Percentiles rank a stretch among this genome's conserved stretches.
These are phyloP conservation scores for Mystacides longicornis DNA, from an alignment of 2,888 invertebrate species.

Conservation along the genomic window DNA sequence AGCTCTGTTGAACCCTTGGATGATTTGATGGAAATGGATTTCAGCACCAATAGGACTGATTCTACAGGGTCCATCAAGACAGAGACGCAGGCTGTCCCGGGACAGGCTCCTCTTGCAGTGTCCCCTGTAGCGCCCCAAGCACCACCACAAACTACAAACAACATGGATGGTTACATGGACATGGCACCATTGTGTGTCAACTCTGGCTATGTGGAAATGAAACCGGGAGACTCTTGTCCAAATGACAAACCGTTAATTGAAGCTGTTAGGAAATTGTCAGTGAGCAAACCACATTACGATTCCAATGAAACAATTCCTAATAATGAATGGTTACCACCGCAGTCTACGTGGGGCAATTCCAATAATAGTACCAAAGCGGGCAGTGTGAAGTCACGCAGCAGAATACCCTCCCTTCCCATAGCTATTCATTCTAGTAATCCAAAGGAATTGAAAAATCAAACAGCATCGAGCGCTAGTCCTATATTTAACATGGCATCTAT, in stretches of 20 bases:
- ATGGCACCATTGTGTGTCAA: conserved; percentile 37
- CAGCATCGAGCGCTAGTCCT: conserved; percentile 18
- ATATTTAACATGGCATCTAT: conserved; percentile 16
- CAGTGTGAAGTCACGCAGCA: conserved; percentile 32
- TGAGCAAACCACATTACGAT: conserved; percentile 31
- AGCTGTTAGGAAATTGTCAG: conserved; percentile 29
- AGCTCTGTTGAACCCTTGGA: conserved; percentile 59
- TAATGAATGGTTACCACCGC: background rate
- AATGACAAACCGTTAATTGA: conserved; percentile 19
- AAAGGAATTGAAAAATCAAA: conserved; percentile 13
- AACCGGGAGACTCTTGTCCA: conserved; percentile 36
- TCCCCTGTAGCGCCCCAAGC: conserved; percentile 26
- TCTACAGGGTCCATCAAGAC: conserved; percentile 30
- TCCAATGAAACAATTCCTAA: conserved; percentile 29
- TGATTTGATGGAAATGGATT: conserved; percentile 79
- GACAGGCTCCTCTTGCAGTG: conserved; percentile 29
- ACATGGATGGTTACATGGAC: conserved; percentile 41
- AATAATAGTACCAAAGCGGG: conserved; percentile 36
- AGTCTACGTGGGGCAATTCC: conserved; percentile 41
- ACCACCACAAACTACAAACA: conserved; percentile 22
- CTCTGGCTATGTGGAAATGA: conserved; percentile 58
- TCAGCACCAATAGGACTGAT: conserved; percentile 31
- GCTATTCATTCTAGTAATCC: conserved; percentile 44
- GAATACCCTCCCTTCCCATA: conserved; percentile 55
- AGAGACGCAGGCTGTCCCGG: conserved; percentile 11